These are phyloP conservation scores for Halichondria panicea DNA, from an alignment of 37 sponge, comb jelly and placozoan genomes.

Conservation along the genomic window DNA sequence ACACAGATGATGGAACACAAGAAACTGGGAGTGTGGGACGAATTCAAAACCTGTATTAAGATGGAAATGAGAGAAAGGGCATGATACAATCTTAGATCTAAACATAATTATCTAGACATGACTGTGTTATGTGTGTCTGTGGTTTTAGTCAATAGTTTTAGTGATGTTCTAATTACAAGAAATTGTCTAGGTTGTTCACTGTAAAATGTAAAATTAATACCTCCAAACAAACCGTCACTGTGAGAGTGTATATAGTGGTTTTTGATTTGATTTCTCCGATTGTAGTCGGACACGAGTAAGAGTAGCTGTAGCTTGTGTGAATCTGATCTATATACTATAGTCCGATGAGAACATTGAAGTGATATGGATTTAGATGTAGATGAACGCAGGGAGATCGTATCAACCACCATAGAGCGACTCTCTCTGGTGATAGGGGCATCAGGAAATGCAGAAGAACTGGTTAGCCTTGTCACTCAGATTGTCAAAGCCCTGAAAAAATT, in stretches of 20 bases:
- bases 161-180: too few species aligned
- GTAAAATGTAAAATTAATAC: too few species aligned
- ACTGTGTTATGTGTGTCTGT: slow-evolving; percentile 12
- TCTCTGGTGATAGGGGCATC: slow-evolving; percentile 38
- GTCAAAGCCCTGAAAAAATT: slow-evolving; percentile 61
- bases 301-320: too few species aligned
- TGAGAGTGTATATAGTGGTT: too few species aligned
- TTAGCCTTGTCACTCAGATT: slow-evolving; percentile 52
- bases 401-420: slow-evolving; percentile 39
- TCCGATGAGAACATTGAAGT: too few species aligned
- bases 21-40: slow-evolving; percentile 46
- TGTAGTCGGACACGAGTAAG: too few species aligned
- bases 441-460: slow-evolving; percentile 63
- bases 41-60: slow-evolving; percentile 77
- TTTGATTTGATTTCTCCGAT: too few species aligned
- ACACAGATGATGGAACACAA: slow-evolving; percentile 69
- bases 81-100: background rate
- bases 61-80: slow-evolving; percentile 57
- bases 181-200: too few species aligned
- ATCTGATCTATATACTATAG: too few species aligned
- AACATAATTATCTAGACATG: slow-evolving; percentile 10
- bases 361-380: slow-evolving; percentile 21
- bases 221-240: too few species aligned
- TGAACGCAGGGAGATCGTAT: slow-evolving; percentile 42
- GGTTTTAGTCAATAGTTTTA: too few species aligned